Evolutionary conservation across 2,888 invertebrate genomes (phyloP).

Genomic region (Ophonus ardosiacus): DNA sequence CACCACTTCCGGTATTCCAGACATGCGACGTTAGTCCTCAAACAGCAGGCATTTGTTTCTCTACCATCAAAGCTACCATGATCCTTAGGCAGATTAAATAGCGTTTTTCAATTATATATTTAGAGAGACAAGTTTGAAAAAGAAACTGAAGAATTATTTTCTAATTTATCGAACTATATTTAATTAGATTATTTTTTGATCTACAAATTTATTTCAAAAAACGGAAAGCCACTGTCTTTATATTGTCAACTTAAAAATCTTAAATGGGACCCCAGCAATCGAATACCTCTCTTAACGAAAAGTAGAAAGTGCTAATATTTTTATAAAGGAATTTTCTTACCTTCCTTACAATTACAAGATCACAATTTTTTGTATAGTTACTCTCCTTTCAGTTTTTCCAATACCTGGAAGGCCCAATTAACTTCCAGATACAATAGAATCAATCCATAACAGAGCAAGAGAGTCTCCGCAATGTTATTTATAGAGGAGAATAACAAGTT

Average conservation of each 20-base stretch:
- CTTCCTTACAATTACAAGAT: too few relatives aligned
- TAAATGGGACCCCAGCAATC: too few relatives aligned
- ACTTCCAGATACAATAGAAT: slow-evolving; percentile 17
- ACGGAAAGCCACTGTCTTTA: too few relatives aligned
- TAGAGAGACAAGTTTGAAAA: too few relatives aligned
- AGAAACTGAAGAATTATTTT: too few relatives aligned
- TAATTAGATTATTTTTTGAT: too few relatives aligned
- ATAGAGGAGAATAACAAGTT: slow-evolving; percentile 5
- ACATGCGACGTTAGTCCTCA: slow-evolving; percentile 3
- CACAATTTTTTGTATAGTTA: neutral
- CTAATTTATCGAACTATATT: too few relatives aligned
- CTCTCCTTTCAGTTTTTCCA: neutral
- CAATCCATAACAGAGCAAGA: slow-evolving; percentile 1
- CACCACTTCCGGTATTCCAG: neutral
- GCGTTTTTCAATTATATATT: too few relatives aligned
- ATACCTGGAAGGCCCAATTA: neutral
- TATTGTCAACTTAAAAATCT: too few relatives aligned
- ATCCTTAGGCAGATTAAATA: neutral
- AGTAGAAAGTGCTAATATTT: too few relatives aligned
- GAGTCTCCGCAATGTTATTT: neutral
- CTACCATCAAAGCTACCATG: neutral
- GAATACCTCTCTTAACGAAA: too few relatives aligned
- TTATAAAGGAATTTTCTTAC: neutral
- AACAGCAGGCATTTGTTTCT: neutral
- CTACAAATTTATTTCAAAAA: too few relatives aligned